Conservation (phyloP, 2,113 vertebrate genomes). For the Clarias batrachus region DNA sequence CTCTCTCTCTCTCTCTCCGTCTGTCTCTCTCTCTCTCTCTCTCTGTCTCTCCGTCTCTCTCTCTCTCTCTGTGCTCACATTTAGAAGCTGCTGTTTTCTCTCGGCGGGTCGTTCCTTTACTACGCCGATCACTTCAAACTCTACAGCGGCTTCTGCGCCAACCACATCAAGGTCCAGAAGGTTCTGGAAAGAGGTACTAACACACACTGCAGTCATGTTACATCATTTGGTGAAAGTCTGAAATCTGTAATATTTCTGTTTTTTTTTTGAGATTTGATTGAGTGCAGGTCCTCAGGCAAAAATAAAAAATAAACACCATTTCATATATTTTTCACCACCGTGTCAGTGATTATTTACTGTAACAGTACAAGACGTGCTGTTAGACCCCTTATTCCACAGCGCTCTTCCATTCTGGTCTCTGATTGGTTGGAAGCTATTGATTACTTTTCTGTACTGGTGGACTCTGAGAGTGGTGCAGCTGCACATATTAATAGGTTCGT, state of each 20-base stretch:
- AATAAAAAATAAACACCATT: not conserved
- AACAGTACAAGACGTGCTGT: too few species aligned
- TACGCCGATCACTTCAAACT: constrained; percentile 98
- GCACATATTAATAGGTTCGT: too few species aligned
- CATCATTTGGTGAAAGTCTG: constrained; percentile 44
- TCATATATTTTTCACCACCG: not conserved
- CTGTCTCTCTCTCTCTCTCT: too few species aligned
- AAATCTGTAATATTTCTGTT: constrained; percentile 26
- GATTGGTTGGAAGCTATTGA: too few species aligned
- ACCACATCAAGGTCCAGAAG: constrained; percentile 98
- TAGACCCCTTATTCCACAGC: too few species aligned
- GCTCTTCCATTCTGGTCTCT: too few species aligned
- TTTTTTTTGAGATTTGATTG: constrained; percentile 22
- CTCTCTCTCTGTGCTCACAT: constrained; percentile 45
- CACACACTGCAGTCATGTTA: constrained; percentile 54
- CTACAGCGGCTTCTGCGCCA: constrained; percentile 97
- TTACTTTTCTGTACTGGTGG: too few species aligned
- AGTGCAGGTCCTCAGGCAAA: constrained; percentile 18
- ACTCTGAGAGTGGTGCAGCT: too few species aligned
- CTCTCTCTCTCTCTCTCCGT: too few species aligned
- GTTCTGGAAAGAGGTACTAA: constrained; percentile 91
- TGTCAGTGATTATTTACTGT: too few species aligned
- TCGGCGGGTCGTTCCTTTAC: constrained; percentile 95
- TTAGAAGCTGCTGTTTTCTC: constrained; percentile 95
- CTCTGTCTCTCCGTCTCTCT: constrained; percentile 6